phyloP scores from a whole-genome alignment of 2,888 invertebrate genomes.

The Rhagophthalmus giganteus region DNA sequence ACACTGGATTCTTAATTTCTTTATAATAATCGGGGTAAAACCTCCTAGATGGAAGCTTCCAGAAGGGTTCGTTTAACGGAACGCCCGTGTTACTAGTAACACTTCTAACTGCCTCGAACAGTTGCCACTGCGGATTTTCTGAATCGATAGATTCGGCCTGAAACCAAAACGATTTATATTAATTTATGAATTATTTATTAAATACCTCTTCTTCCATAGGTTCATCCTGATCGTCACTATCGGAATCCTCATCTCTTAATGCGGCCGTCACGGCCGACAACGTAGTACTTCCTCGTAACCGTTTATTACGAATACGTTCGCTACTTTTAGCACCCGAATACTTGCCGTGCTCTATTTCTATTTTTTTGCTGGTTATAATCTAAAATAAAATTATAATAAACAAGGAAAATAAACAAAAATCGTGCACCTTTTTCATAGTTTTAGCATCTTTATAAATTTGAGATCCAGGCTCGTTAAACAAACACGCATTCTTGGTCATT shows the following conservation, averaged over 20 bases:
- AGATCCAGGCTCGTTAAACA: conserved; percentile 95
- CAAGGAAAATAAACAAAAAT: neutral
- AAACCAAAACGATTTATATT: neutral
- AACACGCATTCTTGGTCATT: conserved; percentile 94
- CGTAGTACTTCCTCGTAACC: conserved; percentile 58
- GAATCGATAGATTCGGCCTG: conserved; percentile 48
- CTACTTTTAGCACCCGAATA: conserved; percentile 66
- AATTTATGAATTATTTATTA: neutral
- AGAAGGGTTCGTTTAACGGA: conserved; percentile 88
- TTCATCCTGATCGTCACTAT: conserved; percentile 65
- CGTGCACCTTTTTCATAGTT: conserved; percentile 75
- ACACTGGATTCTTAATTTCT: conserved; percentile 94
- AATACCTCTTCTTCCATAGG: conserved; percentile 52
- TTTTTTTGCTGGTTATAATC: conserved; percentile 68
- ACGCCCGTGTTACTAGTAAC: conserved; percentile 68
- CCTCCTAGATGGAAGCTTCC: conserved; percentile 87
- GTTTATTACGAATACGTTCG: conserved; percentile 69
- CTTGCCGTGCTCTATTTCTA: conserved; percentile 74
- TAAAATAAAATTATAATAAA: conserved; percentile 42
- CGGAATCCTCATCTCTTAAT: conserved; percentile 66
- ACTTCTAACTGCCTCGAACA: conserved; percentile 81
- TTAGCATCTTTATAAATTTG: conserved; percentile 96
- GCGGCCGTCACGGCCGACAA: conserved; percentile 65
- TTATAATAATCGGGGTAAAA: conserved; percentile 97
- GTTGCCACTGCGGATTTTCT: conserved; percentile 86